Evolutionary conservation across 2,888 invertebrate genomes (phyloP).

Genomic region (Dysmachus trigonus): DNA sequence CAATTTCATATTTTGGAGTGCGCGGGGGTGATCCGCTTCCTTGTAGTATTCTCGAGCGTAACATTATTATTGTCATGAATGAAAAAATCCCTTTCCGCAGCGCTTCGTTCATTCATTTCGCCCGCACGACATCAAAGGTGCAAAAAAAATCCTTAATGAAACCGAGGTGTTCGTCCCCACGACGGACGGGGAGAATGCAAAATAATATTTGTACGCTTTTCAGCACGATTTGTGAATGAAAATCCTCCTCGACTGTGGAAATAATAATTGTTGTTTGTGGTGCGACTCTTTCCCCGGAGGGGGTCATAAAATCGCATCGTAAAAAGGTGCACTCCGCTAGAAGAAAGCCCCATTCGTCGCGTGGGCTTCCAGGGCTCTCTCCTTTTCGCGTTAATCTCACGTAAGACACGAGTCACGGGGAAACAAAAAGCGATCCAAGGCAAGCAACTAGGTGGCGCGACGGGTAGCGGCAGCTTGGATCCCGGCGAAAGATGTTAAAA

Average conservation of each 20-base stretch:
- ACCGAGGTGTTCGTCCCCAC: background rate
- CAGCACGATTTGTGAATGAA: slow-evolving; percentile 43
- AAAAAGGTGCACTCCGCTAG: slow-evolving; percentile 20
- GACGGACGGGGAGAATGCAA: background rate
- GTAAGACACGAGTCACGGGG: slow-evolving; percentile 27
- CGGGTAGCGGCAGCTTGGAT: no score
- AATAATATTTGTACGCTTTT: slow-evolving; percentile 30
- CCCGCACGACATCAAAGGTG: slow-evolving; percentile 23
- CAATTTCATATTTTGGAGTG: background rate
- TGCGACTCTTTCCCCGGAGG: background rate
- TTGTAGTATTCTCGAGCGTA: slow-evolving; percentile 1
- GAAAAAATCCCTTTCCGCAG: background rate
- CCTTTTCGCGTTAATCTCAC: slow-evolving; percentile 21
- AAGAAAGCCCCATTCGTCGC: slow-evolving; percentile 12
- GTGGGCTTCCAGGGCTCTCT: background rate
- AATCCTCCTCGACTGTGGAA: slow-evolving; percentile 19
- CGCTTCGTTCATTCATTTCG: slow-evolving; percentile 31
- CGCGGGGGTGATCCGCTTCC: background rate
- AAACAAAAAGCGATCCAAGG: slow-evolving; percentile 10
- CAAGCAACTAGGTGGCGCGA: background rate
- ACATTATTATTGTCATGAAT: slow-evolving; percentile 33
- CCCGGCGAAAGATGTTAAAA: background rate
- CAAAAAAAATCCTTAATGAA: slow-evolving; percentile 19
- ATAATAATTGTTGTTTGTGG: slow-evolving; percentile 33
- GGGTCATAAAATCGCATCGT: slow-evolving; percentile 26